Evolutionary conservation across 2,888 invertebrate genomes (phyloP).

Genomic region (Polymixis flavicincta): DNA sequence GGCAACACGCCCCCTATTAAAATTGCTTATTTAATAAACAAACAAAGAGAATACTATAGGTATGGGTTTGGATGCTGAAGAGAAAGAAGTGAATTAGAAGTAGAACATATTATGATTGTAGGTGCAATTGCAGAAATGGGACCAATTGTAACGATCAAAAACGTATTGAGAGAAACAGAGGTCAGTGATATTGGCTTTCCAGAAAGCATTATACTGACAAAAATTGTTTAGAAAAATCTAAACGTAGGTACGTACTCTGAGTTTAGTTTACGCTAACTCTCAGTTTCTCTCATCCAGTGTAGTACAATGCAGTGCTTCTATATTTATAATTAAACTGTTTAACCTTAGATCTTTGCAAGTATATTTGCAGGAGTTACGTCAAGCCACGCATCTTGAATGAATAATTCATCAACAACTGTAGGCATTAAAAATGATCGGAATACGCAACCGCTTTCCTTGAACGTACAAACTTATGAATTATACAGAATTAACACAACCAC

Average conservation of each 20-base stretch:
- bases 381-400: constrained; percentile 71
- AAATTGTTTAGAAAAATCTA: neutral
- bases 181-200: neutral
- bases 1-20: neutral
- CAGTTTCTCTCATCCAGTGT: constrained; percentile 11
- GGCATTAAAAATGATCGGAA: constrained; percentile 75
- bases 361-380: constrained; percentile 71
- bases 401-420: constrained; percentile 76
- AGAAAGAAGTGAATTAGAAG: neutral
- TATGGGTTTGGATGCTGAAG: neutral
- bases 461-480: constrained; percentile 62
- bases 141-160: constrained; percentile 8
- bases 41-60: neutral
- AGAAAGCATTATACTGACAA: constrained; percentile 8
- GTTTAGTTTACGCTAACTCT: constrained; percentile 16
- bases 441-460: constrained; percentile 73
- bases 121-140: neutral
- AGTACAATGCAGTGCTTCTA: constrained; percentile 18
- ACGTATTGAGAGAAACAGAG: neutral
- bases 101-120: neutral
- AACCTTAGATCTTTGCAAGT: constrained; percentile 61
- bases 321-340: constrained; percentile 30
- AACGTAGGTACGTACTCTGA: constrained; percentile 5
- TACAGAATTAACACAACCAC: constrained; percentile 54
- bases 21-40: constrained; percentile 1